Conservation (phyloP, 2,888 invertebrate species). For the Morinoia aosen region DNA sequence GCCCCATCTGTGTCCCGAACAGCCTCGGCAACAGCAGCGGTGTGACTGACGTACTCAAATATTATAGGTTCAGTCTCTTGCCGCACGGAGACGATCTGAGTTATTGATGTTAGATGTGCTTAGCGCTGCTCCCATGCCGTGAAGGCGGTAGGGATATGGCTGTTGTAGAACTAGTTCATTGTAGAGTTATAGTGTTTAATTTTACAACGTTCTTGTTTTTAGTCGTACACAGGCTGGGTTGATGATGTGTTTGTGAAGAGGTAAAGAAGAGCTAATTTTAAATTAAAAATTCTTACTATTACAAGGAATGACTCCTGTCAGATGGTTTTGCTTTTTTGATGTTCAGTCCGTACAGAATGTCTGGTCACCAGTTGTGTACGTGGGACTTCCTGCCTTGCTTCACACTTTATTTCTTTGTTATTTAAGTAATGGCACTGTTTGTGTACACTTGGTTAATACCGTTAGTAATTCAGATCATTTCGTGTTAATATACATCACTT, state of each 20-base stretch:
- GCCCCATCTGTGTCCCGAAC: not conserved
- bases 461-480: not conserved
- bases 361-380: no score
- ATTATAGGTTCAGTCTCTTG: constrained; percentile 23
- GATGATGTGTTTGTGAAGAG: not conserved
- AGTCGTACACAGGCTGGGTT: not conserved
- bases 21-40: not conserved
- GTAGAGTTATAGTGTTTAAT: not conserved
- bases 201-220: not conserved
- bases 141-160: not conserved
- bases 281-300: not conserved
- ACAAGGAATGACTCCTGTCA: not conserved
- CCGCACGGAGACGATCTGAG: not conserved
- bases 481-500: not conserved
- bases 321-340: not conserved
- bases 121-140: not conserved
- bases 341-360: not conserved
- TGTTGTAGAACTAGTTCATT: not conserved
- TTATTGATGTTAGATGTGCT: not conserved
- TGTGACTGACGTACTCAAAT: not conserved
- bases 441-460: not conserved
- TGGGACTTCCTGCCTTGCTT: no score
- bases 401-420: no score
- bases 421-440: not conserved
- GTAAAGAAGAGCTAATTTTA: not conserved